A percentile compares a stretch with the other conserved stretches of the same genome.
phyloP scores from a whole-genome alignment of 2,888 invertebrate species.

The Pyrrhosoma nymphula region DNA sequence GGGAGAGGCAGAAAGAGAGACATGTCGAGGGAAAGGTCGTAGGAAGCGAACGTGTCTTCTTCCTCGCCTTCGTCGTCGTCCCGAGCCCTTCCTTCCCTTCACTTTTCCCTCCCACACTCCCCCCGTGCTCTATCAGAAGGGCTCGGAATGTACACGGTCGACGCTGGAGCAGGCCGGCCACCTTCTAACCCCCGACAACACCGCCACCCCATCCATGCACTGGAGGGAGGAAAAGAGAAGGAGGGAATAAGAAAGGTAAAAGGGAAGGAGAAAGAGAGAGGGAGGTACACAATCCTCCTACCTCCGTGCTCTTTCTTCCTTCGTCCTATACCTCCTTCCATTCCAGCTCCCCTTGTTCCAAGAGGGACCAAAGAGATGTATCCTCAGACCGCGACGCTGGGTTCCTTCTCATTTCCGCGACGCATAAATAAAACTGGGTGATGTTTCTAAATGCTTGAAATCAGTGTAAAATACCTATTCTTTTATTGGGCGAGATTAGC shows the following conservation, averaged over 20 bases:
- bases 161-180: background rate
- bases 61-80: conserved; percentile 5
- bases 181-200: background rate
- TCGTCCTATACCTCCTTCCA: too few species aligned
- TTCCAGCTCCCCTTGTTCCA: background rate
- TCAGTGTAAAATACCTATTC: too few species aligned
- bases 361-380: too few species aligned
- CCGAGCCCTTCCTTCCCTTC: background rate
- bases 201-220: background rate
- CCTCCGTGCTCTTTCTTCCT: background rate
- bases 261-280: background rate
- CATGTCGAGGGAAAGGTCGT: conserved; percentile 31
- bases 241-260: background rate
- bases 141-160: conserved; percentile 18
- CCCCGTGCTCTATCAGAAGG: conserved; percentile 28
- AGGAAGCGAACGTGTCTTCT: conserved; percentile 36
- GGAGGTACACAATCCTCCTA: too few species aligned
- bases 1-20: background rate
- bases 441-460: too few species aligned
- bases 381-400: too few species aligned
- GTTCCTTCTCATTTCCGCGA: too few species aligned
- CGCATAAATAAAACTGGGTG: too few species aligned
- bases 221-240: background rate
- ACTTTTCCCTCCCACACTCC: background rate
- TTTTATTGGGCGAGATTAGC: too few species aligned